Conservation (phyloP, 2,113 vertebrate genomes). For the Gopherus evgoodei region DNA sequence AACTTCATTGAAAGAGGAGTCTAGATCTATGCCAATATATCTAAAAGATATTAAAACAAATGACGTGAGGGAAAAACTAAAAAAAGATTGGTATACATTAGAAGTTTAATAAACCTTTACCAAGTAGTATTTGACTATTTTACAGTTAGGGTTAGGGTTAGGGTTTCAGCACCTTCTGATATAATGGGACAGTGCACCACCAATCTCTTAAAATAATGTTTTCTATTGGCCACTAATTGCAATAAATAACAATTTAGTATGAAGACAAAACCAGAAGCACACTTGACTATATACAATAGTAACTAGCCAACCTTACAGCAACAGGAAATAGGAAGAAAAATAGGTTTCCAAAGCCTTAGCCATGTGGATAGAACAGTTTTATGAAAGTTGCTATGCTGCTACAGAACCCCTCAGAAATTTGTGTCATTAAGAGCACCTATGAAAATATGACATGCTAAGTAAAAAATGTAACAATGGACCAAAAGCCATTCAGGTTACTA, state of each 20-base stretch:
- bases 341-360: background rate
- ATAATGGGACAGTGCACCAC: background rate
- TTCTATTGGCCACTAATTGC: background rate
- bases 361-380: background rate
- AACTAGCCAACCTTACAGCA: background rate
- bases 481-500: too few species aligned
- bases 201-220: background rate
- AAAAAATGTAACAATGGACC: too few species aligned
- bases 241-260: background rate
- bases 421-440: too few species aligned
- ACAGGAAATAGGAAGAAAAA: background rate
- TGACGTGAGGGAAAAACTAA: background rate
- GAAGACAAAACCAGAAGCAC: background rate
- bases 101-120: background rate
- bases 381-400: too few species aligned
- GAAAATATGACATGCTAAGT: too few species aligned
- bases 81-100: background rate
- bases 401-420: too few species aligned
- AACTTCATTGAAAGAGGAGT: background rate
- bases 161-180: background rate
- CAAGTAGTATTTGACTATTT: background rate
- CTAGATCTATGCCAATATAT: background rate
- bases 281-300: background rate
- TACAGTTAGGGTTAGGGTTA: background rate
- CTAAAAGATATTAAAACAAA: background rate